Conservation (phyloP, 2,797 vertebrate species). For the Ciconia nigra region DNA sequence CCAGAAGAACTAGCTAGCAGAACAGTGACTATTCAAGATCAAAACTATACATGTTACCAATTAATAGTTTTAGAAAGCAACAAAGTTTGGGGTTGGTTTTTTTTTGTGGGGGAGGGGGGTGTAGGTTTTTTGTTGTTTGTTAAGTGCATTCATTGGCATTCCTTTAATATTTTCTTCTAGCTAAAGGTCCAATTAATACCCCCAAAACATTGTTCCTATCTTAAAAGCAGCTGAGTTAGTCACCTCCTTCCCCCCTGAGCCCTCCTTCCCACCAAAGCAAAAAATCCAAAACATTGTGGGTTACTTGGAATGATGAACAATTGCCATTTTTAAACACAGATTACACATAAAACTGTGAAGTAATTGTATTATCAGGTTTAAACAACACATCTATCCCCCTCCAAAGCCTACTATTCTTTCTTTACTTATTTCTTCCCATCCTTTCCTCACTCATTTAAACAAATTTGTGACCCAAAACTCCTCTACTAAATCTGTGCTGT, state of each 20-base stretch:
- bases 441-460: background rate
- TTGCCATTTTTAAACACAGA: background rate
- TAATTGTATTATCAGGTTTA: background rate
- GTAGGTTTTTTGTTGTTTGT: background rate
- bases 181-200: fast-evolving
- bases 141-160: background rate
- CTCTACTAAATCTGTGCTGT: background rate
- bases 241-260: background rate
- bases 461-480: background rate
- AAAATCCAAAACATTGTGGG: background rate
- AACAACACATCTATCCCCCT: background rate
- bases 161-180: background rate
- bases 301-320: background rate
- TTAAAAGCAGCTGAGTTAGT: background rate
- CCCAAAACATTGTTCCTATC: background rate
- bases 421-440: background rate
- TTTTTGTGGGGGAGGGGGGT: background rate
- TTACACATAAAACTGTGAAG: background rate
- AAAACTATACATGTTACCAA: background rate
- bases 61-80: background rate
- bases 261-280: background rate
- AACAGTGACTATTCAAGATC: background rate
- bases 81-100: background rate
- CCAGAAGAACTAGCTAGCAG: background rate
- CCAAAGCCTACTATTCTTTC: background rate